Evolutionary conservation across 92 coral and sea anemone genomes (phyloP).

Genomic region (Chrysogorgia sp.): DNA sequence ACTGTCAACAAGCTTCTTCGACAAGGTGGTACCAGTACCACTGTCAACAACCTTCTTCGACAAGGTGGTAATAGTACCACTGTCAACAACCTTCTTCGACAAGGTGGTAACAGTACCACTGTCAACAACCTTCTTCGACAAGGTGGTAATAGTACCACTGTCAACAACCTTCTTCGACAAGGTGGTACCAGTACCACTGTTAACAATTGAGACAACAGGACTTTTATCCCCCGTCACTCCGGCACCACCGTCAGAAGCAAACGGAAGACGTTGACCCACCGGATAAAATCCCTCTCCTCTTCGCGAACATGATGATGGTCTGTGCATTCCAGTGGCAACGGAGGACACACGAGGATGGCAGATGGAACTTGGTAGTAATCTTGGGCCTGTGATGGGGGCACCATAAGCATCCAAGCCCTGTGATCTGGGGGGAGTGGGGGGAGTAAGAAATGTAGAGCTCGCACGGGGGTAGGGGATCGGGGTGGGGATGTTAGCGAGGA

Average conservation of each 20-base stretch:
- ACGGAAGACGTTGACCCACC: neutral
- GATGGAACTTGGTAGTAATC: neutral
- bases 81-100: no score
- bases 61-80: no score
- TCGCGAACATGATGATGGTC: neutral
- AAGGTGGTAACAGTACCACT: no score
- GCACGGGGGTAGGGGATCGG: conserved; percentile 33
- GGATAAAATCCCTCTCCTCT: conserved; percentile 21
- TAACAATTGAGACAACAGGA: no score
- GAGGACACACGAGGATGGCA: conserved; percentile 34
- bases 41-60: no score
- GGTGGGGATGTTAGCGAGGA: conserved; percentile 29
- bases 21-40: no score
- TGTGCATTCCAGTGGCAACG: conserved; percentile 27
- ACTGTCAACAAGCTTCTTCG: no score
- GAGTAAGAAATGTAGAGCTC: neutral
- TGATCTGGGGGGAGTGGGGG: conserved; percentile 24
- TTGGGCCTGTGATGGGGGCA: neutral
- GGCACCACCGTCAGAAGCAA: neutral
- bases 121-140: no score
- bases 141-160: no score
- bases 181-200: no score
- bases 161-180: no score
- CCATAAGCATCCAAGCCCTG: conserved; percentile 34
- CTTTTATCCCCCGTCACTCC: neutral